These are phyloP conservation scores for Crocuta crocuta DNA, from an alignment of 2,113 vertebrate species.

Conservation along the genomic window DNA sequence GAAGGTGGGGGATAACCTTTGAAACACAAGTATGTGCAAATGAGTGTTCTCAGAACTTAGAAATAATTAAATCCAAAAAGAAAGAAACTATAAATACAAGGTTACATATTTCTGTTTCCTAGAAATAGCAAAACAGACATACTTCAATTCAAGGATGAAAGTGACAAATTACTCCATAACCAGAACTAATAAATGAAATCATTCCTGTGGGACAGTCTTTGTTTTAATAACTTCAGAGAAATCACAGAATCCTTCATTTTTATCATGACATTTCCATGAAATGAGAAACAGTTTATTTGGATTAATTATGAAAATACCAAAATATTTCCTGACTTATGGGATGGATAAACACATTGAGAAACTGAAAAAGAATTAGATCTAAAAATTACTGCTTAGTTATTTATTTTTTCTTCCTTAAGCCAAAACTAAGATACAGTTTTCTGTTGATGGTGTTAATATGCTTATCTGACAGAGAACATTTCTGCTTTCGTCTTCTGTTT, in stretches of 20 bases:
- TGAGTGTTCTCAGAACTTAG: slow-evolving; percentile 63
- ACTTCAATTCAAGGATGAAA: slow-evolving; percentile 75
- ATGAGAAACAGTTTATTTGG: slow-evolving; percentile 53
- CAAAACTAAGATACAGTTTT: slow-evolving; percentile 53
- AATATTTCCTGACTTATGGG: slow-evolving; percentile 36
- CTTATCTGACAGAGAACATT: not conserved
- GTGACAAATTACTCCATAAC: slow-evolving; percentile 55
- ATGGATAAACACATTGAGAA: slow-evolving; percentile 56
- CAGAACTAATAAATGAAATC: slow-evolving; percentile 42
- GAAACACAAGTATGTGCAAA: slow-evolving; percentile 71
- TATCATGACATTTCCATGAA: slow-evolving; percentile 48
- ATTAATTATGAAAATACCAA: slow-evolving; percentile 67
- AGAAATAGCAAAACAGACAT: slow-evolving; percentile 70
- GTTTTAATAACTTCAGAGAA: slow-evolving; percentile 69
- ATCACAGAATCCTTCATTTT: slow-evolving; percentile 55
- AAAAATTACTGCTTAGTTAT: not conserved
- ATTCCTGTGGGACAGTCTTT: slow-evolving; percentile 54
- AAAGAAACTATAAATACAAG: slow-evolving; percentile 59
- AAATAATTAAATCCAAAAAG: slow-evolving; percentile 64
- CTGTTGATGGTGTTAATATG: not conserved
- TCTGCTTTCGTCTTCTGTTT: not conserved
- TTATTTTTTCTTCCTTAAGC: not conserved
- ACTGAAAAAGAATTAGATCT: slow-evolving; percentile 45
- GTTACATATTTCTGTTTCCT: slow-evolving; percentile 60
- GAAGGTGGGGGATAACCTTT: slow-evolving; percentile 65